Evolutionary conservation across 2,888 invertebrate species (phyloP).

Genomic region (Prenolepis imparis): DNA sequence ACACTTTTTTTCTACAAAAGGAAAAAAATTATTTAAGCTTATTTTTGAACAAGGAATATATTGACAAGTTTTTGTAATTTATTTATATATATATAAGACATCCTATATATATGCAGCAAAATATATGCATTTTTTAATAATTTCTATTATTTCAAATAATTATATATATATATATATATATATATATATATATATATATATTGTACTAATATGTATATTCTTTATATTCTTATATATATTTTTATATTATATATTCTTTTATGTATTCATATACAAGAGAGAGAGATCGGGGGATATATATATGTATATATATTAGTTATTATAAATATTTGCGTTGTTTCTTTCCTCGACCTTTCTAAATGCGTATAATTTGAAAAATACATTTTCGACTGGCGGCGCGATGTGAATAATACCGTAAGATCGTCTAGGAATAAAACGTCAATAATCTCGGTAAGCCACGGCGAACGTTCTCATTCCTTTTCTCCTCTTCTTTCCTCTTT

Average conservation of each 20-base stretch:
- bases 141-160: too few species aligned
- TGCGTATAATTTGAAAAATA: constrained; percentile 49
- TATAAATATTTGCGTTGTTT: neutral
- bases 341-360: constrained; percentile 30
- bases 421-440: constrained; percentile 63
- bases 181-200: too few species aligned
- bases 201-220: too few species aligned
- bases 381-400: constrained; percentile 29
- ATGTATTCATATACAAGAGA: too few species aligned
- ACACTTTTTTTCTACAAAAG: neutral
- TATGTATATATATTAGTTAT: neutral
- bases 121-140: too few species aligned
- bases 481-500: neutral
- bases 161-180: too few species aligned
- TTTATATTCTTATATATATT: too few species aligned
- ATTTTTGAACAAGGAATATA: neutral
- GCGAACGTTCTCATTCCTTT: neutral
- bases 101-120: too few species aligned
- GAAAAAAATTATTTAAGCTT: too few species aligned
- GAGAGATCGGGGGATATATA: too few species aligned
- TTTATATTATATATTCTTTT: too few species aligned
- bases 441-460: constrained; percentile 73
- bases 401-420: constrained; percentile 46
- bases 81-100: too few species aligned
- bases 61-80: neutral